Percentiles rank a stretch among this genome's conserved stretches.
These are phyloP conservation scores for Caenorhabditis plicata DNA, from an alignment of 2,888 invertebrate species.

Conservation along the genomic window DNA sequence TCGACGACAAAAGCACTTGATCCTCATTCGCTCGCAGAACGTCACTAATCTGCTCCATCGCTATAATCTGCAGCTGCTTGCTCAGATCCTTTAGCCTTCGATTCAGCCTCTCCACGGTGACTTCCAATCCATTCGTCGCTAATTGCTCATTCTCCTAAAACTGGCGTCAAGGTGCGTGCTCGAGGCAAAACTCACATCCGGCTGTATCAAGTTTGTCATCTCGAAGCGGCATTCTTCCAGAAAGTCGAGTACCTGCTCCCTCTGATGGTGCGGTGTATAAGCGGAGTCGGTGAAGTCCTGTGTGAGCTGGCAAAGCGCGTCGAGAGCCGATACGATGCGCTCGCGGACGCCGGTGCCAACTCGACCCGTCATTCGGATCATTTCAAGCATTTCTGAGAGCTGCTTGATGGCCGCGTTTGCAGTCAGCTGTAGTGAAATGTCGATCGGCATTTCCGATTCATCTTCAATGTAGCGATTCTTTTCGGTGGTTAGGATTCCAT, in stretches of 20 bases:
- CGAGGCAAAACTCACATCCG: slow-evolving; percentile 34
- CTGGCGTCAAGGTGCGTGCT: neutral
- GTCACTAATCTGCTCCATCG: slow-evolving; percentile 68
- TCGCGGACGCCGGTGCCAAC: slow-evolving; percentile 75
- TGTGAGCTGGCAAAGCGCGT: slow-evolving; percentile 88
- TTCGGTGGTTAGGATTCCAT: slow-evolving; percentile 77
- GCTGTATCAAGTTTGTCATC: slow-evolving; percentile 82
- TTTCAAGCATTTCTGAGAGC: slow-evolving; percentile 82
- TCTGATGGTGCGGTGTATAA: slow-evolving; percentile 93
- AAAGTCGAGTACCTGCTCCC: slow-evolving; percentile 86
- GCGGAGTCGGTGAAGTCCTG: slow-evolving; percentile 81
- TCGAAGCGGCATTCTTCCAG: slow-evolving; percentile 86
- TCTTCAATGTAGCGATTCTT: slow-evolving; percentile 50
- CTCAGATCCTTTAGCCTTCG: slow-evolving; percentile 62
- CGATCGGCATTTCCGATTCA: slow-evolving; percentile 63
- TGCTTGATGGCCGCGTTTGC: slow-evolving; percentile 82
- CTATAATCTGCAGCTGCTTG: slow-evolving; percentile 68
- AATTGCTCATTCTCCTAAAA: slow-evolving; percentile 30
- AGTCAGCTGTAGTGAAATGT: slow-evolving; percentile 68
- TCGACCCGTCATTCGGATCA: slow-evolving; percentile 78
- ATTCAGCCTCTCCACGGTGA: slow-evolving; percentile 63
- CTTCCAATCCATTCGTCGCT: slow-evolving; percentile 54
- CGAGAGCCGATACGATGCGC: slow-evolving; percentile 82
- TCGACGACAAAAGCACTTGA: slow-evolving; percentile 67
- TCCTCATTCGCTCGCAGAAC: slow-evolving; percentile 69